Percentiles rank a stretch among this genome's conserved stretches.
These are phyloP conservation scores for Eilema griseolum DNA, from an alignment of 2,888 invertebrate genomes.

Conservation along the genomic window DNA sequence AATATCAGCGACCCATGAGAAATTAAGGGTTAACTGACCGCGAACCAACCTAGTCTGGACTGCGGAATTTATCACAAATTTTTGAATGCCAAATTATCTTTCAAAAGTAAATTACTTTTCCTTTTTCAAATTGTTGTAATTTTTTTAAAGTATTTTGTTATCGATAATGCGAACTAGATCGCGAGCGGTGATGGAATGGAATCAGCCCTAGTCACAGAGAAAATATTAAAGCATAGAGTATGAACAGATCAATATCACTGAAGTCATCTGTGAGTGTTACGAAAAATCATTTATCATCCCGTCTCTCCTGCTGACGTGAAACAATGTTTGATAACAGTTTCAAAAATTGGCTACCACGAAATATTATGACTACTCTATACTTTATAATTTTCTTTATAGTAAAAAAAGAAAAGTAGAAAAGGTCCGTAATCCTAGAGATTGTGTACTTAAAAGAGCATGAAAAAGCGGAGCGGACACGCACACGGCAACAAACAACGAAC, in stretches of 20 bases:
- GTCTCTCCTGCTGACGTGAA: neutral
- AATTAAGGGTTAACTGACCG: constrained; percentile 27
- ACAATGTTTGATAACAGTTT: neutral
- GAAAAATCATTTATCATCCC: neutral
- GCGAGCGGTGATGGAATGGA: constrained; percentile 18
- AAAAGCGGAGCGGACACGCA: constrained; percentile 79
- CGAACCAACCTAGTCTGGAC: constrained; percentile 20
- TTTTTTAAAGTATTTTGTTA: constrained; percentile 5
- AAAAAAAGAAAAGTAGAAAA: constrained; percentile 13
- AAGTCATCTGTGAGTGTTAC: neutral
- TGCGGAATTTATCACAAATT: constrained; percentile 22
- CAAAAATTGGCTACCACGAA: neutral
- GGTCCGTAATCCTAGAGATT: constrained; percentile 44
- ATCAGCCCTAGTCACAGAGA: neutral
- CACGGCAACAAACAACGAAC: constrained; percentile 55
- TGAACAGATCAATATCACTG: neutral
- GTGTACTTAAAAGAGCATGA: constrained; percentile 46
- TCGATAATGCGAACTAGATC: constrained; percentile 1
- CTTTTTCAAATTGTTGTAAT: constrained; percentile 22
- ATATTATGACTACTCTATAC: constrained; percentile 7
- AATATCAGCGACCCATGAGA: constrained; percentile 35
- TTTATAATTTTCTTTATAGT: neutral
- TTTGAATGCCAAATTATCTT: constrained; percentile 18
- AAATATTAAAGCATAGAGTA: constrained; percentile 8
- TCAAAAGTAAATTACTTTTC: neutral